Conservation (phyloP, 2,888 invertebrate species). For the Thyatira batis region DNA sequence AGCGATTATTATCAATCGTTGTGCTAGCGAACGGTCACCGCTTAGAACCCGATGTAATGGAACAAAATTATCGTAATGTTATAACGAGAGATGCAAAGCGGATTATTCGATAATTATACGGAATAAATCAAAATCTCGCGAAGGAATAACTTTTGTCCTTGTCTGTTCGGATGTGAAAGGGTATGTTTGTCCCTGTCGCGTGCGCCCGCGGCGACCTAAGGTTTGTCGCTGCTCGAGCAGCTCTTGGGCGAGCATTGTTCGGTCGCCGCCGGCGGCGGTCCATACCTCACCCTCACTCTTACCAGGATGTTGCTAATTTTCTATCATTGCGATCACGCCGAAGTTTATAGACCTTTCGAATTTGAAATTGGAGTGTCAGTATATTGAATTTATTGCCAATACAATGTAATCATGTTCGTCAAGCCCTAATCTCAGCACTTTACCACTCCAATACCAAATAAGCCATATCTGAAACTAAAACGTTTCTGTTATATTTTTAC, state of each 20-base stretch:
- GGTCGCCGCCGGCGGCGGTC: slow-evolving; percentile 65
- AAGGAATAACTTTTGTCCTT: slow-evolving; percentile 48
- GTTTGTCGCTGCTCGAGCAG: slow-evolving; percentile 58
- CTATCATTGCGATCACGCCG: slow-evolving; percentile 76
- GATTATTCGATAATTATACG: slow-evolving; percentile 80
- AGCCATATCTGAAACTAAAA: neutral
- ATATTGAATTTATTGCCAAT: slow-evolving; percentile 70
- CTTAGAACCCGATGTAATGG: slow-evolving; percentile 78
- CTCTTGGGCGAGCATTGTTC: slow-evolving; percentile 63
- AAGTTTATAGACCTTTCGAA: slow-evolving; percentile 74
- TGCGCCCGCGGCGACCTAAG: slow-evolving; percentile 50
- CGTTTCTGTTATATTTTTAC: neutral
- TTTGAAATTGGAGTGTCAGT: slow-evolving; percentile 78
- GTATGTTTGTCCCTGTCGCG: slow-evolving; percentile 46
- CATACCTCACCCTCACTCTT: slow-evolving; percentile 76
- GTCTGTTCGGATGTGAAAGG: slow-evolving; percentile 34
- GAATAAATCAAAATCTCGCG: slow-evolving; percentile 77
- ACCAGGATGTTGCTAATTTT: slow-evolving; percentile 80
- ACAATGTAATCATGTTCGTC: slow-evolving; percentile 43
- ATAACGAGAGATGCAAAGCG: slow-evolving; percentile 81
- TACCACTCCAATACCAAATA: slow-evolving; percentile 17
- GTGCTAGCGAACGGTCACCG: slow-evolving; percentile 78
- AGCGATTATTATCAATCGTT: slow-evolving; percentile 82
- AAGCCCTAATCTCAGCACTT: slow-evolving; percentile 59
- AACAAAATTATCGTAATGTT: slow-evolving; percentile 80